These are phyloP conservation scores for Xyrichtys novacula DNA, from an alignment of 2,797 vertebrate genomes.

Conservation along the genomic window DNA sequence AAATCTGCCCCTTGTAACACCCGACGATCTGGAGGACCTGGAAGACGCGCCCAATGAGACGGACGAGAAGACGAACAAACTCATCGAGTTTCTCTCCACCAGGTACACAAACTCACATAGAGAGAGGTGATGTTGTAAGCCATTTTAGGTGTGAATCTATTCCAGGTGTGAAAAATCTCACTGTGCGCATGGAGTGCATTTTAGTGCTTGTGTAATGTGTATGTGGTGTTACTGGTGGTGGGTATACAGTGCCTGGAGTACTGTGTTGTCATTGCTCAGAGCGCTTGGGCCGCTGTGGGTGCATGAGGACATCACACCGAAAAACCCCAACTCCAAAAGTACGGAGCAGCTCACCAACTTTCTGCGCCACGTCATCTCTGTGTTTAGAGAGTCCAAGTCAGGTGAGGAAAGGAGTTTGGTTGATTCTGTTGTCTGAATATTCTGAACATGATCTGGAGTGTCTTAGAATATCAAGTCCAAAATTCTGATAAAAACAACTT, in stretches of 20 bases:
- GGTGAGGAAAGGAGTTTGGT: no score
- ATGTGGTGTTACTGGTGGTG: constrained; percentile 85
- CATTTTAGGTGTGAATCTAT: not conserved
- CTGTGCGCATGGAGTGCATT: constrained; percentile 1
- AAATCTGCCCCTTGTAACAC: constrained; percentile 94
- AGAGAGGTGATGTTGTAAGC: not conserved
- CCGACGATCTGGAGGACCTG: constrained; percentile 92
- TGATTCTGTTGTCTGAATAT: no score
- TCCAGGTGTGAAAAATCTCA: no score
- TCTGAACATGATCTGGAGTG: no score
- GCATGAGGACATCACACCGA: constrained; percentile 98
- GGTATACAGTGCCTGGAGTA: constrained; percentile 87
- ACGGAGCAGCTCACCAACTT: constrained; percentile 96
- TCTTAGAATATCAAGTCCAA: no score
- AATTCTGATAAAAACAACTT: no score
- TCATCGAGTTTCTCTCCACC: constrained; percentile 98
- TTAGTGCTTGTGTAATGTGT: constrained; percentile 68
- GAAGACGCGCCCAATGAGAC: constrained; percentile 87
- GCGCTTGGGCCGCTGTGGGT: constrained; percentile 97
- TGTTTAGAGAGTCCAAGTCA: constrained; percentile 98
- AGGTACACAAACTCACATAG: constrained; percentile 84
- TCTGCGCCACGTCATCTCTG: constrained; percentile 94
- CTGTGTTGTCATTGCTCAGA: constrained; percentile 88
- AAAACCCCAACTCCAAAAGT: constrained; percentile 98
- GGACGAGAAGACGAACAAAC: constrained; percentile 97